phyloP scores from a whole-genome alignment of 2,113 vertebrate species.

The Parus major region DNA sequence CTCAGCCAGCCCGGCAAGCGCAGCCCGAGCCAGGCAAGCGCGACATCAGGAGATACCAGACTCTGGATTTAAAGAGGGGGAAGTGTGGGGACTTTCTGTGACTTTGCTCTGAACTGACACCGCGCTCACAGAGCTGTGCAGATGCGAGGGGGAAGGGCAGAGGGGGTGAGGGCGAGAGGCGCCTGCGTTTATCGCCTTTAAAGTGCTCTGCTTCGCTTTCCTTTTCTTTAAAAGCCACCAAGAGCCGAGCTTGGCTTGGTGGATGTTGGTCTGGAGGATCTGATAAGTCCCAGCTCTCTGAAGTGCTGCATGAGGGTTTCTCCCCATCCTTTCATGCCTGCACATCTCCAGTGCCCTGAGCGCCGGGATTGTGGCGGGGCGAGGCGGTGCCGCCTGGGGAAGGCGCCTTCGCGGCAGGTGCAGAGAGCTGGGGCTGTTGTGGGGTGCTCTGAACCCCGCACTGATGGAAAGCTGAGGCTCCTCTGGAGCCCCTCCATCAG shows the following conservation, averaged over 20 bases:
- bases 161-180: neutral
- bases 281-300: neutral
- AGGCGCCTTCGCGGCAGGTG: constrained; percentile 2
- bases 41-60: neutral
- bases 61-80: neutral
- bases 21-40: neutral
- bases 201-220: rapidly evolving
- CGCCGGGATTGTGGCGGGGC: rapidly evolving
- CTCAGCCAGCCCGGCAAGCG: neutral
- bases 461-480: neutral
- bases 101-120: neutral
- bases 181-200: neutral
- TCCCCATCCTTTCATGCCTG: neutral
- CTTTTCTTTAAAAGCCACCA: neutral
- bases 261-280: neutral
- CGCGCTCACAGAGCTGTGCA: neutral
- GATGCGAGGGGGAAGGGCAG: neutral
- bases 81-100: constrained; percentile 33
- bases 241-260: neutral
- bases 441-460: neutral
- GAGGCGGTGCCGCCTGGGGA: neutral
- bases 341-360: neutral
- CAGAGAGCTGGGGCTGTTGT: neutral
- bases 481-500: constrained; percentile 56
- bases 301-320: neutral